phyloP scores from a whole-genome alignment of 2,113 vertebrate species.

The Istiophorus platypterus region DNA sequence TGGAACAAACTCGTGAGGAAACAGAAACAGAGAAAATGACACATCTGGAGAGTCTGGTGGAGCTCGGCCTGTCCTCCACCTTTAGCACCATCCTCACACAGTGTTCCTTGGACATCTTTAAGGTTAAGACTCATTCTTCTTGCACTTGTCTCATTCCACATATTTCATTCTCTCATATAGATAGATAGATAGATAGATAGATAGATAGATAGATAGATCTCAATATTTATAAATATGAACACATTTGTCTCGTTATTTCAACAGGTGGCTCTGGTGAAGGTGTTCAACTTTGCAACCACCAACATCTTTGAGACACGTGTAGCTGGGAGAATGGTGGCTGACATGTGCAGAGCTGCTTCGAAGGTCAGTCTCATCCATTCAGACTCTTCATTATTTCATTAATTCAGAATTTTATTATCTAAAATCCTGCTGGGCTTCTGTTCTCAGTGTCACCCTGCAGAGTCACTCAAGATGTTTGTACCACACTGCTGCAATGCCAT shows the following conservation, averaged over 20 bases:
- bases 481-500: constrained; percentile 96
- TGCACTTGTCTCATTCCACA: background rate
- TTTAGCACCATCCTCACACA: constrained; percentile 99
- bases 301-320: constrained; percentile 99
- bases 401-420: no score
- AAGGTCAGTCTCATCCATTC: constrained; percentile 84
- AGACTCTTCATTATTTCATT: background rate
- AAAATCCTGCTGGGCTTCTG: constrained; percentile 23
- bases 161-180: background rate
- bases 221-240: no score
- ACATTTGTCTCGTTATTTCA: constrained; percentile 30
- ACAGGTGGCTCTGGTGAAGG: constrained; percentile 96
- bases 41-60: constrained; percentile 96
- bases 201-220: no score
- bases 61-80: constrained; percentile 96
- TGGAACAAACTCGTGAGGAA: constrained; percentile 98
- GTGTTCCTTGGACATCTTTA: constrained; percentile 97
- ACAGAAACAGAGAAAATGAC: constrained; percentile 99
- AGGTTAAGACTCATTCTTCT: constrained; percentile 81
- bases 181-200: no score
- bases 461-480: constrained; percentile 95
- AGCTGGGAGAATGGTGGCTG: constrained; percentile 96
- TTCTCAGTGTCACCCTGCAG: constrained; percentile 93
- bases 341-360: constrained; percentile 97
- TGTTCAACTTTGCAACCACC: constrained; percentile 96